phyloP scores from a whole-genome alignment of 2,888 invertebrate species.

The Melolontha melolontha region DNA sequence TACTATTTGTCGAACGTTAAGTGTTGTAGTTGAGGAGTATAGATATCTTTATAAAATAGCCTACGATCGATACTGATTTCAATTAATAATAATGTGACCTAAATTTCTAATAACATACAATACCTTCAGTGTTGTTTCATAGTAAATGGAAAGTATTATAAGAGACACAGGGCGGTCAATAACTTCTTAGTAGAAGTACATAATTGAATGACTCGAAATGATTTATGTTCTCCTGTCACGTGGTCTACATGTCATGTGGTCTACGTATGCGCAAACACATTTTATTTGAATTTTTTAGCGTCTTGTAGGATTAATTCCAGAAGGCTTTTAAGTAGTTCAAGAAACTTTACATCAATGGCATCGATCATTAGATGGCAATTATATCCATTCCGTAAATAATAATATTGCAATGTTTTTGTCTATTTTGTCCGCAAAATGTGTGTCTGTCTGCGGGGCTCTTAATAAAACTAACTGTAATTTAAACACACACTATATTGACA shows the following conservation, averaged over 20 bases:
- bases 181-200: conserved; percentile 6
- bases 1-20: no score
- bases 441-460: no score
- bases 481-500: no score
- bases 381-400: background rate
- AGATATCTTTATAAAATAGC: background rate
- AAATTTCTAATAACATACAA: conserved; percentile 16
- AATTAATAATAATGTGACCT: conserved; percentile 16
- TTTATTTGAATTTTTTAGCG: no score
- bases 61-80: conserved; percentile 17
- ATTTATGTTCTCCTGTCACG: background rate
- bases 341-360: background rate
- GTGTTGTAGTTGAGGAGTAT: background rate
- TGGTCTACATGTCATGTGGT: background rate
- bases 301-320: no score
- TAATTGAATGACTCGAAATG: background rate
- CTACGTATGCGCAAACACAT: background rate
- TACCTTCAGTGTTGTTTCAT: background rate
- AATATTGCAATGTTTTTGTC: no score
- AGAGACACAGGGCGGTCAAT: conserved; percentile 6
- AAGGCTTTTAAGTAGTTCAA: no score
- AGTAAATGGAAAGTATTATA: background rate
- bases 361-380: background rate
- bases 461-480: no score
- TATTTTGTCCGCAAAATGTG: no score